Percentiles rank a stretch among this genome's conserved stretches.
Conservation (phyloP, 2,113 vertebrate species). For the Heloderma charlesbogerti region DNA sequence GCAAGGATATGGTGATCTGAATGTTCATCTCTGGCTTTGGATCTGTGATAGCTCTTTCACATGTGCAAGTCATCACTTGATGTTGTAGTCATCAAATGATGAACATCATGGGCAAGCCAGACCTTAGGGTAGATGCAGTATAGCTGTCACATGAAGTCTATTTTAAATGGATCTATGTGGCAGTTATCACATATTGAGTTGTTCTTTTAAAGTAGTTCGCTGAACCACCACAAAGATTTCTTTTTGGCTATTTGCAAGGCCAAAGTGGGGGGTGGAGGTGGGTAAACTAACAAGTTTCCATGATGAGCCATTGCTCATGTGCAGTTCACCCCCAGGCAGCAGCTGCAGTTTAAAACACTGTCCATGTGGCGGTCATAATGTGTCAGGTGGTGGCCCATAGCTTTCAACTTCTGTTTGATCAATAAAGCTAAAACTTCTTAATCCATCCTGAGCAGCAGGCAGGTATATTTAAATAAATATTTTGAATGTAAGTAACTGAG, state of each 20-base stretch:
- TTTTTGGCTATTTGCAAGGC: background rate
- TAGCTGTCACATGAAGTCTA: background rate
- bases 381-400: background rate
- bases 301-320: too few relatives aligned
- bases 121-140: background rate
- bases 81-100: background rate
- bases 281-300: too few relatives aligned
- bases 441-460: background rate
- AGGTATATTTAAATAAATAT: background rate
- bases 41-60: background rate
- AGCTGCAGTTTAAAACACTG: background rate
- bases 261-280: too few relatives aligned
- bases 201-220: background rate
- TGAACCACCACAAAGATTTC: background rate
- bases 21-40: background rate
- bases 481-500: background rate
- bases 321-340: too few relatives aligned
- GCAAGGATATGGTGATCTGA: background rate
- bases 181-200: background rate
- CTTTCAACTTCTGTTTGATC: background rate
- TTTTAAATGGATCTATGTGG: background rate
- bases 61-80: background rate
- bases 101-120: background rate
- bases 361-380: background rate
- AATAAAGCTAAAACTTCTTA: background rate